phyloP scores from a whole-genome alignment of 2,797 vertebrate species.

The Ciconia nigra region DNA sequence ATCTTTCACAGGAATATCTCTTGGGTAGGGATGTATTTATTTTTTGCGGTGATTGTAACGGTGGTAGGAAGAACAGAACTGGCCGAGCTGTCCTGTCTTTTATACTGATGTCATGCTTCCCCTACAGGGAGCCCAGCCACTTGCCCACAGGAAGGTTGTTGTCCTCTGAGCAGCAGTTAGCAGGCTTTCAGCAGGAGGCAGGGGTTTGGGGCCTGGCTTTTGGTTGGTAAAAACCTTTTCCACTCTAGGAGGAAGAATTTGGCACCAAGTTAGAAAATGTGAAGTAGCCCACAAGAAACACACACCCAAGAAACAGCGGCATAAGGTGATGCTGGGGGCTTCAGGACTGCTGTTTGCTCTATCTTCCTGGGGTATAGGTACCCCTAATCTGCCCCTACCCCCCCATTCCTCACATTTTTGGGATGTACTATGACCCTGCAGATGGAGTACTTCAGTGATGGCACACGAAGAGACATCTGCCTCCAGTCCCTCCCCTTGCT shows the following conservation, averaged over 20 bases:
- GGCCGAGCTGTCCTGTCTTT: not conserved
- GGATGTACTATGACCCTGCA: not conserved
- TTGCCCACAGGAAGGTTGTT: not conserved
- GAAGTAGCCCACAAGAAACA: not conserved
- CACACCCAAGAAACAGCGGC: not conserved
- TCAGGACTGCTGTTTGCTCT: not conserved
- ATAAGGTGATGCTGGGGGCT: not conserved
- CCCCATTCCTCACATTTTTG: not conserved
- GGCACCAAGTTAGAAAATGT: not conserved
- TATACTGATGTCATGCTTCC: not conserved
- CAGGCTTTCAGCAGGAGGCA: not conserved
- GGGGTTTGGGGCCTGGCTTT: not conserved
- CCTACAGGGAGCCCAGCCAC: not conserved
- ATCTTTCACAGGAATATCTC: not conserved
- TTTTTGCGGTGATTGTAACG: not conserved
- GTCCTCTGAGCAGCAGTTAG: not conserved
- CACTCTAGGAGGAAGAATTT: not conserved
- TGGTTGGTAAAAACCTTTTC: not conserved
- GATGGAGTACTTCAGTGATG: not conserved
- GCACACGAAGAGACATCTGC: not conserved
- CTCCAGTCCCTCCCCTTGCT: not conserved
- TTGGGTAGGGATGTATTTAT: not conserved
- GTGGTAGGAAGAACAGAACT: not conserved
- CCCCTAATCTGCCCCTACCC: not conserved
- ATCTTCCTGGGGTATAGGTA: not conserved